Percentiles rank a stretch among this genome's conserved stretches.
phyloP scores from a whole-genome alignment of 1,140 invertebrate species.

The Nymphalis io region DNA sequence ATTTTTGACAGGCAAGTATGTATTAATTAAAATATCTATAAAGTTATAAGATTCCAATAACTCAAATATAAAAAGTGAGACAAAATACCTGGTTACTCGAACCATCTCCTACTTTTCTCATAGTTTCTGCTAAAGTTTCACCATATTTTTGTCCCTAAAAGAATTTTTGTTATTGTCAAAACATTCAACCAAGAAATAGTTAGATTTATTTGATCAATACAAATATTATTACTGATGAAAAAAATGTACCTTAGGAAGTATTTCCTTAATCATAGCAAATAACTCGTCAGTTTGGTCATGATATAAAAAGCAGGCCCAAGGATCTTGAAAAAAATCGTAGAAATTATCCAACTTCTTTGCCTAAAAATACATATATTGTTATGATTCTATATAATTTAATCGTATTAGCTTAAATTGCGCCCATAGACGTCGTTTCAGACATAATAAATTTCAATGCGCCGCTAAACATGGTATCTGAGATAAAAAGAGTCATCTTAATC shows the following conservation, averaged over 20 bases:
- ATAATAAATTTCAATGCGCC: too few species aligned
- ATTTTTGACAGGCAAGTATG: too few species aligned
- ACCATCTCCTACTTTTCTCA: conserved; percentile 37
- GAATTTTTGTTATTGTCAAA: not conserved
- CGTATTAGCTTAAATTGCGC: too few species aligned
- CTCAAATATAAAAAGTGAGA: conserved; percentile 32
- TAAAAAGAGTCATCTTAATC: too few species aligned
- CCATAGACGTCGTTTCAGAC: too few species aligned
- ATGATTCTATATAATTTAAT: too few species aligned
- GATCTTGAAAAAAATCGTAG: conserved; percentile 60
- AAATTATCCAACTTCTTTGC: conserved; percentile 63
- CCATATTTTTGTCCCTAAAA: conserved; percentile 45
- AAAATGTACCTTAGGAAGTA: conserved; percentile 60
- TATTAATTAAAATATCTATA: too few species aligned
- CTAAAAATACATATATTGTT: conserved; percentile 42
- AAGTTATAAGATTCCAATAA: conserved; percentile 26
- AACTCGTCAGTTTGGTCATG: conserved; percentile 61
- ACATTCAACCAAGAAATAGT: not conserved
- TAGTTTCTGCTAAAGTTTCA: conserved; percentile 51
- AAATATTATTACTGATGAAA: not conserved
- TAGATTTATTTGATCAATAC: not conserved
- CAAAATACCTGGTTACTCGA: conserved; percentile 37
- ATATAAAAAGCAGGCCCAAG: conserved; percentile 70
- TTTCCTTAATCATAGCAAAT: conserved; percentile 64
- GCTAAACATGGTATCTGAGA: too few species aligned